A percentile compares a stretch with the other conserved stretches of the same genome.
Evolutionary conservation across 2,113 vertebrate species (phyloP).

Genomic region (Hemicordylus capensis): DNA sequence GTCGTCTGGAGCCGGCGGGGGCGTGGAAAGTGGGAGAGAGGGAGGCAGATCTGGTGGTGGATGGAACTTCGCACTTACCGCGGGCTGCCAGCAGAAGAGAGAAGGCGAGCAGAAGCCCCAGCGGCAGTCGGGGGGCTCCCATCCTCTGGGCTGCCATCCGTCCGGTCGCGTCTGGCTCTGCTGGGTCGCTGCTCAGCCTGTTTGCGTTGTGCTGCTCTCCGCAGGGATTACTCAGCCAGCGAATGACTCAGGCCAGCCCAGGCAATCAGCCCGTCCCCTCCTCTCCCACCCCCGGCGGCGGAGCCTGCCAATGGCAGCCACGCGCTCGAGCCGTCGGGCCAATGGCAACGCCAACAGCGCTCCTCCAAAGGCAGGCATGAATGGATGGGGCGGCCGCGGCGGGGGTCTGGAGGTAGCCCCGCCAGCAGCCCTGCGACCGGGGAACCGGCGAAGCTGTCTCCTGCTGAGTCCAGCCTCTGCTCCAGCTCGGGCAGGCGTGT

Average conservation of each 20-base stretch:
- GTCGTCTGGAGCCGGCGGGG: too few relatives aligned
- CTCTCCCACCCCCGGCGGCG: conserved; percentile 13
- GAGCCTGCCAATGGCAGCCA: conserved; percentile 22
- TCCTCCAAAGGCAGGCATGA: too few relatives aligned
- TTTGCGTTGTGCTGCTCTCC: not conserved
- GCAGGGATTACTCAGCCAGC: not conserved
- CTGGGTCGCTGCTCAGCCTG: not conserved
- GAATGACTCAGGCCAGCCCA: conserved; percentile 18
- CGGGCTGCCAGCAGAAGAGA: conserved; percentile 40
- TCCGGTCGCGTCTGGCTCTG: not conserved
- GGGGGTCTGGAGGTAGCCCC: too few relatives aligned
- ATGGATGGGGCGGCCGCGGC: too few relatives aligned
- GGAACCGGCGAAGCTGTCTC: too few relatives aligned
- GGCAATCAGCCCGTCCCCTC: not conserved
- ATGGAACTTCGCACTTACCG: not conserved
- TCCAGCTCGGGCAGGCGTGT: too few relatives aligned
- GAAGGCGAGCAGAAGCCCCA: not conserved
- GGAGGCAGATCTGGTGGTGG: too few relatives aligned
- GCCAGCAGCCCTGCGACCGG: too few relatives aligned
- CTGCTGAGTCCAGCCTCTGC: too few relatives aligned
- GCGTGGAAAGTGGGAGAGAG: too few relatives aligned
- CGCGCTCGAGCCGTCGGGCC: conserved; percentile 1
- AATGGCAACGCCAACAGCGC: not conserved
- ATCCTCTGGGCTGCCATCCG: not conserved
- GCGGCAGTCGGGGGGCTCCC: conserved; percentile 45